Base-by-base conservation (phyloP, 2,113 vertebrate species). In the Melanerpes formicivorus region DNA sequence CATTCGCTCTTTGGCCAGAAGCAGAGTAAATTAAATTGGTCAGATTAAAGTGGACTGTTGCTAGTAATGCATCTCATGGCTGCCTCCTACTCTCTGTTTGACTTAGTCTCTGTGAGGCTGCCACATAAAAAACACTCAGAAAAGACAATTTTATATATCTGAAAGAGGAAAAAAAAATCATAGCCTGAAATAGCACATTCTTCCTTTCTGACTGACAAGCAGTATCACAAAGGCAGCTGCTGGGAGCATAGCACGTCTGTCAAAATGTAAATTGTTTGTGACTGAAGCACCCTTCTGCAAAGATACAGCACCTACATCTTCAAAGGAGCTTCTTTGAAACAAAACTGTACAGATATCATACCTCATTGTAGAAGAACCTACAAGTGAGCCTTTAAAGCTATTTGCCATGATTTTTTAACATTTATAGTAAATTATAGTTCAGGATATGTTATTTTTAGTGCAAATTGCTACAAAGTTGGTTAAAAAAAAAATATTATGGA, bases 221-320 rank as follows among this genome's bases (percentile, higher is more conserved):
- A 92, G 7, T 40, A 81, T 52, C 29, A 70, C 72, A 84, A 89
- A 95, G 42, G 56, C 65, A 89, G 81, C 46, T 92, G 56, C 91
- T 65, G 48, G 66, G 32, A 78, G 78, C 69, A 44, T 26, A 84
- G 30, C 15, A 12, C 34, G 48, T 73, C 75, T 84, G 90, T 95
- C 80, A 87, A 81, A 88, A 84, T 82, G 81, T 69, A 87, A 73
- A 89, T 90, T 82, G 34, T 84, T 91, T 87, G 82, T 78, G 74
- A 90, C 58, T 77, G 66, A 93, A 81, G 21, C 46, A 70, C 10
- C 30, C 44, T 79, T 90, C 74, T 84, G 77, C 56, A 82, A 70
- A 78, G 77, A 62, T n/a, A 50, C 10, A 65, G 63, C 58, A 78
- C 71, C 74, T 71, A 71, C 21, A 18, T 79, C 64, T 59, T 84